Conservation (phyloP, 1,140 invertebrate genomes). For the Gyrodactylus bullatarudis region DNA sequence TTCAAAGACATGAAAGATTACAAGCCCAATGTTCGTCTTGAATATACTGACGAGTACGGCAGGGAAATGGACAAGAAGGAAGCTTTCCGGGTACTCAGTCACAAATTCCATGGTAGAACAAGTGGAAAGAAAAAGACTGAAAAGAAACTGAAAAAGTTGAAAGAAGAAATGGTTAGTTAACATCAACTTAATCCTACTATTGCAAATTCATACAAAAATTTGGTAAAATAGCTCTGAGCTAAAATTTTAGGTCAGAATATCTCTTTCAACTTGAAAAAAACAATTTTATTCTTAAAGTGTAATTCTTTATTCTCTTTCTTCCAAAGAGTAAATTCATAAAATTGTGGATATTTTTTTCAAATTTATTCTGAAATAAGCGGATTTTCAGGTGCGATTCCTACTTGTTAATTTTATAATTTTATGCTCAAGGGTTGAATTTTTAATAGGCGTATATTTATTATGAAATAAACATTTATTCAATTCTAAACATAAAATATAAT, state of each 20-base stretch:
- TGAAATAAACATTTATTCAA: no score
- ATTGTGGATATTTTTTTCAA: no score
- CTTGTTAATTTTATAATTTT: no score
- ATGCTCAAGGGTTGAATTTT: no score
- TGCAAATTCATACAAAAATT: no score
- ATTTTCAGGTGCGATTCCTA: no score
- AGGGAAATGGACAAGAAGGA: slow-evolving; percentile 59
- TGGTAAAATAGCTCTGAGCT: neutral
- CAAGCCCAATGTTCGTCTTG: slow-evolving; percentile 24
- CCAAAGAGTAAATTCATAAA: no score
- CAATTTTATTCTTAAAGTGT: neutral
- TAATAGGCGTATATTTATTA: no score
- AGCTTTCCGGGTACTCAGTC: slow-evolving; percentile 53
- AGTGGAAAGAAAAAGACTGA: slow-evolving; percentile 93
- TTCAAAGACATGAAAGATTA: neutral
- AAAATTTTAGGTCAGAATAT: neutral
- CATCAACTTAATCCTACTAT: no score
- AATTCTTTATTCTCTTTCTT: no score
- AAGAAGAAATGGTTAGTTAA: slow-evolving; percentile 33
- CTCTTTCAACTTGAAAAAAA: neutral
- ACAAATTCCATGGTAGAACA: slow-evolving; percentile 96
- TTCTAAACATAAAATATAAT: no score
- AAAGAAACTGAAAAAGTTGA: slow-evolving; percentile 66
- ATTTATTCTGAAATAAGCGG: no score
- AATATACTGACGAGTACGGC: slow-evolving; percentile 85